Evolutionary conservation across 2,113 vertebrate genomes (phyloP).

Genomic region (Rostratula benghalensis): DNA sequence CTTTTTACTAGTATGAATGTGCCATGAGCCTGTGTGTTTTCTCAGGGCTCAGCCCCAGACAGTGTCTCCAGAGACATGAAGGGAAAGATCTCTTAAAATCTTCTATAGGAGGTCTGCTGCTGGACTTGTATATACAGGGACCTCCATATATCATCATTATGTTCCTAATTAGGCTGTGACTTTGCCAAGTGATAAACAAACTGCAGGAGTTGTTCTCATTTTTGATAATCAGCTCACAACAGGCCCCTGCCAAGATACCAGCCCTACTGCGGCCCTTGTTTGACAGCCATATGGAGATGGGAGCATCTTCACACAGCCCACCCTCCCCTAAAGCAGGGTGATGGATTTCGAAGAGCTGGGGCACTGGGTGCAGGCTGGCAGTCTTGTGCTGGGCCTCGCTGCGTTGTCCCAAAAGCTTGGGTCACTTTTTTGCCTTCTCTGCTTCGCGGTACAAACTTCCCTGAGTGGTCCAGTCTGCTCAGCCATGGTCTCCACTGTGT

Average conservation of each 20-base stretch:
- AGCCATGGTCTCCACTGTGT: fast-evolving
- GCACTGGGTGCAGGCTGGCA: not conserved
- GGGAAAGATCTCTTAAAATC: not conserved
- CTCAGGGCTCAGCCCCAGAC: not conserved
- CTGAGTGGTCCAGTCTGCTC: not conserved
- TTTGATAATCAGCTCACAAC: not conserved
- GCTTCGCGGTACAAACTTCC: not conserved
- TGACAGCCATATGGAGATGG: fast-evolving
- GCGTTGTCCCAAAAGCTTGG: not conserved
- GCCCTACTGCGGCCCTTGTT: not conserved
- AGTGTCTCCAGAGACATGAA: not conserved
- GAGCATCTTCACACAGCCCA: fast-evolving
- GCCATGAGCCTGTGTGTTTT: not conserved
- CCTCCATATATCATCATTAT: not conserved
- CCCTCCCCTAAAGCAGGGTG: too few species aligned
- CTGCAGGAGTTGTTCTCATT: not conserved
- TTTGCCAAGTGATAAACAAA: not conserved
- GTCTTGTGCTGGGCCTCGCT: fast-evolving
- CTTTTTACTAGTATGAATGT: not conserved
- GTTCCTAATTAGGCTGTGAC: not conserved
- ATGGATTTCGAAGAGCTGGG: not conserved
- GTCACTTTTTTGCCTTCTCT: not conserved
- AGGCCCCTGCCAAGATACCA: not conserved
- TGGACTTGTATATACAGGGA: not conserved
- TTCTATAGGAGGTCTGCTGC: not conserved